Base-by-base conservation (phyloP, 2,797 vertebrate genomes). In the Enteromius viviparus region DNA sequence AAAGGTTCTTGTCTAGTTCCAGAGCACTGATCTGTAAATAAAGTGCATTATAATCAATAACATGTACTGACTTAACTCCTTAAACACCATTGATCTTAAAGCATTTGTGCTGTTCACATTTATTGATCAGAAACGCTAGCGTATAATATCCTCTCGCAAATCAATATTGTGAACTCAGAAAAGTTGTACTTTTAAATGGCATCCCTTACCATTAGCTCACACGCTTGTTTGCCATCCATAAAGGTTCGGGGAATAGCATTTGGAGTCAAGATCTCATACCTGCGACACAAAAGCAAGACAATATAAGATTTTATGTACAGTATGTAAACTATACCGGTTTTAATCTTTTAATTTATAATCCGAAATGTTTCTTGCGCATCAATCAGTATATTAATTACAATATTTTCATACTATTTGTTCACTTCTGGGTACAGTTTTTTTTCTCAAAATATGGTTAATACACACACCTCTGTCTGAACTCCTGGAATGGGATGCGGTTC, bases 401-500 rank as follows among this genome's bases (percentile, higher is more conserved):
- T 40, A 40, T 40, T 40, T 40, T 40, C 37, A 40, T 40, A 40
- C 1, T 40, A 8, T 8, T 40, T 40, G 37, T 11, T 74, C 47
- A 74, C 26, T 32, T 17, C 17, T 29, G 17, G 1, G 1, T 34
- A 53, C 29, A 74, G 12, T 21, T 21, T 14, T 34, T 11, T 51
- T 45, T 5, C 70, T 40, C 47, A 76, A 37, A 49, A 62, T 62
- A 53, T 42, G 80, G 49, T 58, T 71, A 76, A 65, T 49, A 66
- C 29, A 88, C 19, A 70, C 87, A 97, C 96, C 97, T 96, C 90
- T 97, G 96, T 89, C 96, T 95, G 91, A 97, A 97, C 89, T 97
- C 96, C 90, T 97, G 96, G 93, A 98, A 98, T 62, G 96, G 95
- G 88, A 98, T 97, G 71, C 97, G 95, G 89, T 98, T 97, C 11